Conservation (phyloP, 2,888 invertebrate genomes). For the Drosophila stalkeri region DNA sequence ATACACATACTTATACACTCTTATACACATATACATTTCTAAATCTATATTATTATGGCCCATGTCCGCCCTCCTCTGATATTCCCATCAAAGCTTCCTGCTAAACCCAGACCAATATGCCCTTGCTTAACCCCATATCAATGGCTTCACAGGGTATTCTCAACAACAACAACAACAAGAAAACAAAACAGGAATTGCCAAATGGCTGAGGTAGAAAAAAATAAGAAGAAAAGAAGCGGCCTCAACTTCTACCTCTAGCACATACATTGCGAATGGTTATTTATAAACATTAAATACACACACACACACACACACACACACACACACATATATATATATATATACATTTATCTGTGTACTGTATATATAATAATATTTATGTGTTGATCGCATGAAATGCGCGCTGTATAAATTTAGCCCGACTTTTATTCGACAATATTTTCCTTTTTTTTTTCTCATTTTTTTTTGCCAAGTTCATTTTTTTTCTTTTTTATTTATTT, state of each 20-base stretch:
- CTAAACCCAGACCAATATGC: background rate
- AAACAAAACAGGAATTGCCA: conserved; percentile 13
- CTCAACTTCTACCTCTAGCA: conserved; percentile 8
- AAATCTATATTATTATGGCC: too few relatives aligned
- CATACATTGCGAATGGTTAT: conserved; percentile 41
- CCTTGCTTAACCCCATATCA: background rate
- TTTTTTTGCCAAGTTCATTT: conserved; percentile 8
- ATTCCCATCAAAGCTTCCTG: background rate
- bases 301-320: conserved; percentile 13
- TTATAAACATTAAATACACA: conserved; percentile 31
- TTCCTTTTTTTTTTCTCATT: conserved; percentile 36
- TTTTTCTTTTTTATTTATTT: conserved; percentile 8
- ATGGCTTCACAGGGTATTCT: conserved; percentile 1
- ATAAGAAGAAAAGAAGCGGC: background rate
- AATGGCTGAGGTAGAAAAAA: conserved; percentile 26
- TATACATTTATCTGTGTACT: conserved; percentile 33
- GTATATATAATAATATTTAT: conserved; percentile 76
- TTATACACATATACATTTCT: background rate
- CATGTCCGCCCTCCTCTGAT: too few relatives aligned
- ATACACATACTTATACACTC: background rate
- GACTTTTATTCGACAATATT: conserved; percentile 66
- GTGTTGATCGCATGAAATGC: conserved; percentile 80
- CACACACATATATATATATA: conserved; percentile 23
- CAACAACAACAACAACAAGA: background rate
- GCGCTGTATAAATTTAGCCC: conserved; percentile 75